Evolutionary conservation across 2,888 invertebrate species (phyloP).

Genomic region (Rutpela maculata): DNA sequence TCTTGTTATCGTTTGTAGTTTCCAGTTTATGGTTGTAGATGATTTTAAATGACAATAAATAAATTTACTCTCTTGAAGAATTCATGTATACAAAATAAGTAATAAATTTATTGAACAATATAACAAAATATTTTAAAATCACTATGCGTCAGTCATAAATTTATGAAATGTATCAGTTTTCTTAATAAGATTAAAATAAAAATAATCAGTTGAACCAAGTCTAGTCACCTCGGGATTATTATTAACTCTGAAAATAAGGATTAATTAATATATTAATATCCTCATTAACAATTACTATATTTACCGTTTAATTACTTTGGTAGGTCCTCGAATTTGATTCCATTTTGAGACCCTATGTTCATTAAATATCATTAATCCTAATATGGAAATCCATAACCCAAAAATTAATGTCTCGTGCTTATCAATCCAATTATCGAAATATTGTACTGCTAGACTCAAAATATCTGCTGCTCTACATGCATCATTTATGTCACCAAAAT

Average conservation of each 20-base stretch:
- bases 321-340: conserved; percentile 82
- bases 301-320: conserved; percentile 64
- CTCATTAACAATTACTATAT: conserved; percentile 30
- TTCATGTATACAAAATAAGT: not conserved
- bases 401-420: conserved; percentile 71
- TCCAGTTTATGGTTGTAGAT: no score
- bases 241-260: conserved; percentile 46
- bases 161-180: conserved; percentile 58
- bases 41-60: no score
- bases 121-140: not conserved
- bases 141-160: conserved; percentile 49
- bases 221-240: conserved; percentile 19
- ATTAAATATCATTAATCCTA: conserved; percentile 85
- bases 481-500: conserved; percentile 78
- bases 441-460: conserved; percentile 83
- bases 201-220: conserved; percentile 61
- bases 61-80: no score
- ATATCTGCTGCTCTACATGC: conserved; percentile 79
- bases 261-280: conserved; percentile 21
- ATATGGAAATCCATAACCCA: conserved; percentile 80
- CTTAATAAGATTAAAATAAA: conserved; percentile 65
- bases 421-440: conserved; percentile 81
- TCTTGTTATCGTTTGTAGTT: no score
- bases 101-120: not conserved
- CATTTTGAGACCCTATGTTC: conserved; percentile 81